Percentiles rank a stretch among this genome's conserved stretches.
These are phyloP conservation scores for Netelia virgata DNA, from an alignment of 2,888 invertebrate species.

Conservation along the genomic window DNA sequence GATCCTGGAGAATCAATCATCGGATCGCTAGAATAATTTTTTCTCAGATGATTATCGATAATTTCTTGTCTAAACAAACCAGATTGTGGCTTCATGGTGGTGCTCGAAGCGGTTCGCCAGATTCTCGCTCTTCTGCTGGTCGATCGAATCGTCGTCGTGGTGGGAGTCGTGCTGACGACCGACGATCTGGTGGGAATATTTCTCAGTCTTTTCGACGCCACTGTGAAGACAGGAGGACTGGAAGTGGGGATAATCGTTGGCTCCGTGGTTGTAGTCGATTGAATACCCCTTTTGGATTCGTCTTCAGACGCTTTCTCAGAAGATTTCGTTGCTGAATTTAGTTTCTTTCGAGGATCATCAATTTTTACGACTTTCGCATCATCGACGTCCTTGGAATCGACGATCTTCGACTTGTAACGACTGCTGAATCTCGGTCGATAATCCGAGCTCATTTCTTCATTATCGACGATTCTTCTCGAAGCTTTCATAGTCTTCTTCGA, in stretches of 20 bases:
- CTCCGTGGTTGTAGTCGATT: neutral
- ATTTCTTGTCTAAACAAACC: constrained; percentile 33
- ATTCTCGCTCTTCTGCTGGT: constrained; percentile 32
- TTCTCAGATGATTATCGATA: neutral
- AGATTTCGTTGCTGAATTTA: constrained; percentile 65
- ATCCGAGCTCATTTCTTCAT: constrained; percentile 70
- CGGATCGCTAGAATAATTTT: neutral
- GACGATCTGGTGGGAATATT: neutral
- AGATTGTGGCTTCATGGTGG: constrained; percentile 45
- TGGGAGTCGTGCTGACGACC: neutral
- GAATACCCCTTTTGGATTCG: neutral
- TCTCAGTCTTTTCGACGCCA: constrained; percentile 7
- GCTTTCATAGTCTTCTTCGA: constrained; percentile 50
- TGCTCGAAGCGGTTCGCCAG: constrained; percentile 37
- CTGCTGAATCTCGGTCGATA: constrained; percentile 76
- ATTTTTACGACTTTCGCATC: constrained; percentile 46
- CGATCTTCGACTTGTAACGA: constrained; percentile 70
- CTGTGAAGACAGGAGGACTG: constrained; percentile 2
- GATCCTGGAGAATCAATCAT: constrained; percentile 1
- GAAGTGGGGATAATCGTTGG: neutral
- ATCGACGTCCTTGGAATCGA: constrained; percentile 23
- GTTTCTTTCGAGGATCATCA: constrained; percentile 66
- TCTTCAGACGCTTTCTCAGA: constrained; percentile 12
- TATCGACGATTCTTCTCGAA: constrained; percentile 63
- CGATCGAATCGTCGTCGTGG: neutral